phyloP scores from a whole-genome alignment of 1,140 invertebrate genomes.

The Tetragonula clypearis region DNA sequence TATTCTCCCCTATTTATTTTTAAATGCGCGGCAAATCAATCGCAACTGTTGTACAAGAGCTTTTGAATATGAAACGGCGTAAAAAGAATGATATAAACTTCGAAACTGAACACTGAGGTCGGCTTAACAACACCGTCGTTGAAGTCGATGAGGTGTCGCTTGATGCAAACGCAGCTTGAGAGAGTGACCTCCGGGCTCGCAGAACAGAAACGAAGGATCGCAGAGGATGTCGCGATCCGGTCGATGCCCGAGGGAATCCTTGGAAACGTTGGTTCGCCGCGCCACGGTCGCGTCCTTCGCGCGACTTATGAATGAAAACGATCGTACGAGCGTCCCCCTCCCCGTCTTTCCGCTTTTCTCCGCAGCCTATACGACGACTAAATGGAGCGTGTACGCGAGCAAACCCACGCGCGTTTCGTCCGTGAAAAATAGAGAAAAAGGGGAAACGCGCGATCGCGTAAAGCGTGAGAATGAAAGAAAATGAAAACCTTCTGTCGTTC shows the following conservation, averaged over 20 bases:
- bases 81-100: too few species aligned
- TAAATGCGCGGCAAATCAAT: too few species aligned
- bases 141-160: too few species aligned
- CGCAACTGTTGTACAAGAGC: too few species aligned
- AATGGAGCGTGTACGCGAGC: not conserved
- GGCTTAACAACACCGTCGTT: too few species aligned
- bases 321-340: conserved; percentile 2
- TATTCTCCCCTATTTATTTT: too few species aligned
- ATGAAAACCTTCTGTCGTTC: not conserved
- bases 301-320: conserved; percentile 10
- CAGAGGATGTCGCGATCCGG: conserved; percentile 29
- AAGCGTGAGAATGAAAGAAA: conserved; percentile 6
- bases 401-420: not conserved
- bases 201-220: conserved; percentile 20
- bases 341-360: not conserved
- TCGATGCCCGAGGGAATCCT: conserved; percentile 44
- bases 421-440: conserved; percentile 2
- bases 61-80: too few species aligned
- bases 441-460: conserved; percentile 10
- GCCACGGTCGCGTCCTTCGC: not conserved
- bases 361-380: not conserved
- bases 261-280: conserved; percentile 24
- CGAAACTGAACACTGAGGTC: too few species aligned
- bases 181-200: conserved; percentile 3
- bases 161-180: not conserved